Conservation (phyloP, 2,113 vertebrate genomes). For the Brevimyrus niger region DNA sequence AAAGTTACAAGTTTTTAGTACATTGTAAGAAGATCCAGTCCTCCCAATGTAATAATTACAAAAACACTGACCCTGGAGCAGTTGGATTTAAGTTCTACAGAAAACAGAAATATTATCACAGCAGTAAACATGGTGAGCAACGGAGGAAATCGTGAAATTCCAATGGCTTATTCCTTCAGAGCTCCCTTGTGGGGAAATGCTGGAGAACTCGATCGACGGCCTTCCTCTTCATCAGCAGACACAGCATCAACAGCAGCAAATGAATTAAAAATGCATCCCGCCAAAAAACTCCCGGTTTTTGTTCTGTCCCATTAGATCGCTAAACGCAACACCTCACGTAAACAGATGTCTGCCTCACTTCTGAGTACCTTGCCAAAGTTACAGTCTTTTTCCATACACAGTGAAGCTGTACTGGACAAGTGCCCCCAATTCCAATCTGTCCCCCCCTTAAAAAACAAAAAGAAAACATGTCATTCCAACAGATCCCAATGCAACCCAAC, state of each 20-base stretch:
- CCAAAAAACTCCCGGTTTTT: conserved; percentile 44
- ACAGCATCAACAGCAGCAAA: conserved; percentile 28
- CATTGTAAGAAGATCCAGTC: not conserved
- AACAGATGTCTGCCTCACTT: conserved; percentile 19
- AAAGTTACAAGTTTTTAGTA: not conserved
- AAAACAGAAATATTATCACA: not conserved
- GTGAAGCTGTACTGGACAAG: conserved; percentile 38
- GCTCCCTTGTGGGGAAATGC: not conserved
- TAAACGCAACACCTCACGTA: conserved; percentile 44
- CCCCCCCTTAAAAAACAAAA: conserved; percentile 29
- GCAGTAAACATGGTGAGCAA: not conserved
- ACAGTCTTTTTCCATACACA: conserved; percentile 29
- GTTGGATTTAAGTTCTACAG: not conserved
- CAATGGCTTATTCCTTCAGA: not conserved
- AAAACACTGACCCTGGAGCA: not conserved
- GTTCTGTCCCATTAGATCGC: conserved; percentile 54
- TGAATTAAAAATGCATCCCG: conserved; percentile 42
- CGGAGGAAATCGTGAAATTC: not conserved
- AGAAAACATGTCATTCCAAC: not conserved
- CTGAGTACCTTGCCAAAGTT: conserved; percentile 26
- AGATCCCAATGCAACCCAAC: not conserved
- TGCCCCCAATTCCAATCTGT: conserved; percentile 33
- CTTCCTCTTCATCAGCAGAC: conserved; percentile 17
- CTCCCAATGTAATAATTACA: not conserved
- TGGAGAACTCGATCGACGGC: not conserved